A percentile compares a stretch with the other conserved stretches of the same genome.
phyloP scores from a whole-genome alignment of 2,113 vertebrate species.

The Burhinus oedicnemus region DNA sequence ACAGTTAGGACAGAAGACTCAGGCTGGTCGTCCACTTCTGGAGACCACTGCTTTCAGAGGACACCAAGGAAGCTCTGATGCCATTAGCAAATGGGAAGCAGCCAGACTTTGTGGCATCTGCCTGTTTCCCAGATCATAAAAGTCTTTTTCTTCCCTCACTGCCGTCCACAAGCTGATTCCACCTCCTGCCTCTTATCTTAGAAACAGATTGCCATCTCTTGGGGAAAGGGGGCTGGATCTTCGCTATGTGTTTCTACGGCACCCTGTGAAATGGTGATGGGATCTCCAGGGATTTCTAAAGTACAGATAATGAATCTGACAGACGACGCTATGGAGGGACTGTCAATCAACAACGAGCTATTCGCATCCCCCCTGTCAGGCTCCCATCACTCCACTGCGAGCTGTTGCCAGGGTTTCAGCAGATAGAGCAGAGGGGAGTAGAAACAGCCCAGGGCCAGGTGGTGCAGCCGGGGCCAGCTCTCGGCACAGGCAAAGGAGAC shows the following conservation, averaged over 20 bases:
- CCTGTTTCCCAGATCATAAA: neutral
- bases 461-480: neutral
- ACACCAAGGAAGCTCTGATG: neutral
- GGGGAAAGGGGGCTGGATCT: neutral
- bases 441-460: neutral
- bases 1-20: neutral
- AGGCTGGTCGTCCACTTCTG: neutral
- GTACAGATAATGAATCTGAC: conserved; percentile 22
- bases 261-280: neutral
- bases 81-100: neutral
- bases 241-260: neutral
- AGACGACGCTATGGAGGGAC: neutral
- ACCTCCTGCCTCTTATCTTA: neutral
- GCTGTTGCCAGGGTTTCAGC: neutral
- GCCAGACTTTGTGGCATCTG: neutral
- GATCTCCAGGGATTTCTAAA: conserved; percentile 36
- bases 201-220: neutral
- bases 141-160: neutral
- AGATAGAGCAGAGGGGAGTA: neutral
- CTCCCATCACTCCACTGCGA: neutral
- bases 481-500: neutral
- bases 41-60: neutral
- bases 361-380: conserved; percentile 15
- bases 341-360: neutral
- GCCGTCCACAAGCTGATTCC: neutral